Percentiles rank a stretch among this genome's conserved stretches.
Conservation (phyloP, 2,113 vertebrate species). For the Cavia porcellus region DNA sequence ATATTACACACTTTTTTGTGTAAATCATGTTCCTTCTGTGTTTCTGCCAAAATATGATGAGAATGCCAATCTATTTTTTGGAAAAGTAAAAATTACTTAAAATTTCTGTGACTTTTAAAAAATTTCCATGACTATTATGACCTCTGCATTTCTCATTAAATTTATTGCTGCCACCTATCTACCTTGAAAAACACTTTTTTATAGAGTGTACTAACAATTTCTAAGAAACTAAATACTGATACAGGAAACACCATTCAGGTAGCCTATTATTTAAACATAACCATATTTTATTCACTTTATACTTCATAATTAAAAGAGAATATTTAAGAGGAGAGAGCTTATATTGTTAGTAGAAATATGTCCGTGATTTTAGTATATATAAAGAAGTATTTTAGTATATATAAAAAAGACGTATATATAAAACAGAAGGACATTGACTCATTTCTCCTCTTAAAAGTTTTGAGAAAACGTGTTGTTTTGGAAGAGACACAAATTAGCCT, state of each 20-base stretch:
- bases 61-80: background rate
- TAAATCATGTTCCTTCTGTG: background rate
- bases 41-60: background rate
- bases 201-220: background rate
- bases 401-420: no score
- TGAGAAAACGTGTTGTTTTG: background rate
- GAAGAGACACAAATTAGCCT: background rate
- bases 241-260: background rate
- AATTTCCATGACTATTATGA: background rate
- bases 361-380: background rate
- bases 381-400: background rate
- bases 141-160: background rate
- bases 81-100: background rate
- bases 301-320: background rate
- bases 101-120: background rate
- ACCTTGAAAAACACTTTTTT: constrained; percentile 14
- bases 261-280: background rate
- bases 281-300: background rate
- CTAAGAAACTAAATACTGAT: background rate
- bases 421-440: background rate
- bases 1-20: background rate
- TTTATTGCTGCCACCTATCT: background rate
- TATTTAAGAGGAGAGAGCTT: background rate
- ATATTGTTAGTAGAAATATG: background rate
- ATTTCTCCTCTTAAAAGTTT: background rate